These are phyloP conservation scores for Phocoena sinus DNA, from an alignment of 2,113 vertebrate species.

Conservation along the genomic window DNA sequence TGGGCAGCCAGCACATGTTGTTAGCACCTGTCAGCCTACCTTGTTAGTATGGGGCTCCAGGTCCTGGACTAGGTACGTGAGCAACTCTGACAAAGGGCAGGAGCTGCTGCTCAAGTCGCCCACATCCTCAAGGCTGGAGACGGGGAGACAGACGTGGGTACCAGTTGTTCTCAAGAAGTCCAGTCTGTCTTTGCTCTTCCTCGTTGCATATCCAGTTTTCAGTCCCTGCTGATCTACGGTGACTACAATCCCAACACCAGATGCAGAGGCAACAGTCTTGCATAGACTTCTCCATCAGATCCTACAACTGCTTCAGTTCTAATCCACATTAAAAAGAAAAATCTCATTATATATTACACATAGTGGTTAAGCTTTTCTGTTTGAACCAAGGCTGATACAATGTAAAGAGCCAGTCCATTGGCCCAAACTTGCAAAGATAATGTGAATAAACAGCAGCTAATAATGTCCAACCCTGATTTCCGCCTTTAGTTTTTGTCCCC, in stretches of 20 bases:
- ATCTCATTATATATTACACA: background rate
- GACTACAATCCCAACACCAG: background rate
- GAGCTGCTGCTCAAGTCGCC: background rate
- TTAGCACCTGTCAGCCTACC: background rate
- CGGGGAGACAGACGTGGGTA: accelerated
- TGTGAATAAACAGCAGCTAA: background rate
- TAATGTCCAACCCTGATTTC: background rate
- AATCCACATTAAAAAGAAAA: background rate
- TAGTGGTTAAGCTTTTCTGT: background rate
- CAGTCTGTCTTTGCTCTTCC: background rate
- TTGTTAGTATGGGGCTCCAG: background rate
- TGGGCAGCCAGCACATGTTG: background rate
- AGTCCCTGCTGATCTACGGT: background rate
- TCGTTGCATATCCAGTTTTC: background rate
- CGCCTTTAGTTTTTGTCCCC: background rate
- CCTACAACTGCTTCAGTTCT: background rate
- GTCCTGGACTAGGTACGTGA: background rate
- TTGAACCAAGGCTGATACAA: background rate
- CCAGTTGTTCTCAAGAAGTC: background rate
- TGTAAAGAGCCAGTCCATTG: background rate
- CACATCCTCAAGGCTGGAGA: background rate
- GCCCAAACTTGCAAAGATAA: background rate
- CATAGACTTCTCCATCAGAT: background rate
- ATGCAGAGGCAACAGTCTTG: background rate
- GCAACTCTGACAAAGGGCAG: background rate